Conservation (phyloP, 2,113 vertebrate species). For the Charina bottae region DNA sequence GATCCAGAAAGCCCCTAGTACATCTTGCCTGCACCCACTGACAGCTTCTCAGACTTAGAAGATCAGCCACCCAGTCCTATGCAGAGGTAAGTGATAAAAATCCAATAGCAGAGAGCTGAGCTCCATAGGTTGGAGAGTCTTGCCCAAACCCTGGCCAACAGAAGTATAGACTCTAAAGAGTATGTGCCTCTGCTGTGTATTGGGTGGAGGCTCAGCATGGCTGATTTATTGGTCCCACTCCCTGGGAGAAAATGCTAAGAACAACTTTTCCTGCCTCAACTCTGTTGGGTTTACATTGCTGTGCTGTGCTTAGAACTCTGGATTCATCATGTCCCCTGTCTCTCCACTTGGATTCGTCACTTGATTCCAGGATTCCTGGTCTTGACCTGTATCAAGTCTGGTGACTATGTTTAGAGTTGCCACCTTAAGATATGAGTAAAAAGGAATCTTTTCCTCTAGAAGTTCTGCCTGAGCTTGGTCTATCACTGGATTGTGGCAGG, state of each 20-base stretch:
- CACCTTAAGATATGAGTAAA: too few species aligned
- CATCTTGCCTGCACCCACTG: not conserved
- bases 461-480: too few species aligned
- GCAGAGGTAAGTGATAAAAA: not conserved
- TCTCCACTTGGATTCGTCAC: too few species aligned
- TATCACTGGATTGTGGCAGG: too few species aligned
- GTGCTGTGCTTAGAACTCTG: not conserved
- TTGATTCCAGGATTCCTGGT: too few species aligned
- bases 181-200: not conserved
- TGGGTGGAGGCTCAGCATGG: not conserved
- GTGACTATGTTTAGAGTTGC: too few species aligned
- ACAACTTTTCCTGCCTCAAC: not conserved
- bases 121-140: not conserved
- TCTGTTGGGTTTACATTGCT: not conserved
- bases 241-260: not conserved
- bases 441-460: too few species aligned
- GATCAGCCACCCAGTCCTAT: not conserved
- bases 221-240: not conserved
- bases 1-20: not conserved
- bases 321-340: not conserved
- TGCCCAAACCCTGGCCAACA: not conserved
- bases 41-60: not conserved
- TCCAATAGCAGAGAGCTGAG: not conserved
- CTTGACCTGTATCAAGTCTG: too few species aligned
- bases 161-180: not conserved